These are phyloP conservation scores for Diploscapter pachys DNA, from an alignment of 1,140 invertebrate genomes.

Conservation along the genomic window DNA sequence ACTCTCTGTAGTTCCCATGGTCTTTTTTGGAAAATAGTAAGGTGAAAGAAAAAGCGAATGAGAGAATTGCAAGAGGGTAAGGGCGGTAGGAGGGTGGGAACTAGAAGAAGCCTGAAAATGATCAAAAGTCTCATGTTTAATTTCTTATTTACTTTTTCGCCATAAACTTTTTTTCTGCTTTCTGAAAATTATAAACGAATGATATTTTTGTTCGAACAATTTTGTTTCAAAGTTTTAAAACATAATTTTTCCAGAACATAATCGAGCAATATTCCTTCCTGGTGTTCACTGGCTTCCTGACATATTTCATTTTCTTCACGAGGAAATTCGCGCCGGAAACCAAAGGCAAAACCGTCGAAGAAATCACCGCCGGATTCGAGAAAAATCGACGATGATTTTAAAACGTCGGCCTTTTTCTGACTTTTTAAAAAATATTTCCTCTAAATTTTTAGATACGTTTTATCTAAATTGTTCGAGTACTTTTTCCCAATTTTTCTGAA, in stretches of 20 bases:
- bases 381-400: background rate
- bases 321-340: slow-evolving; percentile 66
- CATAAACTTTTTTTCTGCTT: background rate
- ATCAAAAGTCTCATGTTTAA: background rate
- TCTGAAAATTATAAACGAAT: background rate
- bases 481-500: too few species aligned
- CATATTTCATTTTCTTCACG: slow-evolving; percentile 63
- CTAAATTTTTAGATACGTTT: too few species aligned
- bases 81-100: too few species aligned
- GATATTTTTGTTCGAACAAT: background rate
- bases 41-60: background rate
- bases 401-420: too few species aligned
- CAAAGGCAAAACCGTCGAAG: slow-evolving; percentile 64
- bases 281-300: slow-evolving; percentile 62
- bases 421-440: too few species aligned
- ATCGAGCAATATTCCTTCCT: slow-evolving; percentile 63
- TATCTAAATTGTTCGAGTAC: too few species aligned
- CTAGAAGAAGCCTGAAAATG: background rate
- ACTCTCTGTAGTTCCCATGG: background rate
- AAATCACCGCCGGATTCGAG: slow-evolving; percentile 43
- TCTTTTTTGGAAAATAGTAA: slow-evolving; percentile 18
- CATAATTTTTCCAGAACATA: slow-evolving; percentile 44
- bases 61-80: background rate
- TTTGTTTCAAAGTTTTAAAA: background rate
- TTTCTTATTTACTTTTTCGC: background rate